Base-by-base conservation (phyloP, 2,797 vertebrate species). In the Acropternis orthonyx region DNA sequence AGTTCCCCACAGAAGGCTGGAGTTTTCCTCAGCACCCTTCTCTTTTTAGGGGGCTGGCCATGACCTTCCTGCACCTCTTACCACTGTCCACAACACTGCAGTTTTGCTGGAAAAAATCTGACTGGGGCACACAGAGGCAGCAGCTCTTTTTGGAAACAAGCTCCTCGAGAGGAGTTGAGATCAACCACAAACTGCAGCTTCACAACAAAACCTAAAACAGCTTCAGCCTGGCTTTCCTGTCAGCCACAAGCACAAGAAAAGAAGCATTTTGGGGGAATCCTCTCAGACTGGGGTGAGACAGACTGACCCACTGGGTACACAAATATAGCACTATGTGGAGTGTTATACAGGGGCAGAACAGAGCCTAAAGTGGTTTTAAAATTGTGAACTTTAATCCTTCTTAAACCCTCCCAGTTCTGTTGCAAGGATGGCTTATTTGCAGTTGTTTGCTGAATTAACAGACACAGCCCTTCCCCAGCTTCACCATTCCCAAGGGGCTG, bases 111-210 rank as follows among this genome's bases (percentile, higher is more conserved):
- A 75, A 92, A 78, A 34, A 77, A 36, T 43, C 30, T 2, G 9
- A 72, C 14, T 4, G 4, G 17, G 28, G 9, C 55, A 56, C 41
- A 28, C 43, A 81, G 81, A 86, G 58, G 16, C 65, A 86, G 59
- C 0, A 0, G 20, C 58, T 90, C 69, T 69, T 85, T 78, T 41
- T 63, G 28, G 69, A 94, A 94, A 76, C 51, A 37, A 86, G 17
- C 69, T 66, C n/a, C 16, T 73, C 1, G 1, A 92, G n/a, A 85
- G 15, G 37, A 85, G 41, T 23, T 2, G 1, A 66, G 36, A 90
- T 55, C 34, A 75, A 84, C 80, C 92, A 88, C 93, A 90, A 94
- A 94, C 37, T 62, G 43, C 56, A 90, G 93, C 74, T 85, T 91
- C 58, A 39, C 18, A 72, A 39, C 11, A 62, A 48, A 76, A 82